Conservation (phyloP, 2,797 vertebrate species). For the Rhodeus uyekii region DNA sequence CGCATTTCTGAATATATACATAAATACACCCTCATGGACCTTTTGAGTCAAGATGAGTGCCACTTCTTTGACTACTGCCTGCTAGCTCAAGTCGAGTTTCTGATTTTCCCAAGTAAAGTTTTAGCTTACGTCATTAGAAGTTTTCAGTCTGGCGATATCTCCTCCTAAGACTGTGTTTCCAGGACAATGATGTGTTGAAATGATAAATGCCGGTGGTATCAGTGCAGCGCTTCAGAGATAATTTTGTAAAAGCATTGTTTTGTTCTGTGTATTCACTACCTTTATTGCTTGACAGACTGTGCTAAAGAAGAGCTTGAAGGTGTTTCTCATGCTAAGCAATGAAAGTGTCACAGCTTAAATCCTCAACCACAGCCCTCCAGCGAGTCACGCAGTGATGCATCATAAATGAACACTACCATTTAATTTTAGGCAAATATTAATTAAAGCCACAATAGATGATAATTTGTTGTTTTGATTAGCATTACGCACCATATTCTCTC, state of each 20-base stretch:
- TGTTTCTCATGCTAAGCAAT: not conserved
- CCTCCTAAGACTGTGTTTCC: not conserved
- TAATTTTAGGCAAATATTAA: not conserved
- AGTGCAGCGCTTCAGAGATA: not conserved
- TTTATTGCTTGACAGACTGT: not conserved
- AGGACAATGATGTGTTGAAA: not conserved
- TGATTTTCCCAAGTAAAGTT: conserved; percentile 30
- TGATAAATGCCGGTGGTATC: not conserved
- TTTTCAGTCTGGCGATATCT: not conserved
- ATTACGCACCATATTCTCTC: not conserved
- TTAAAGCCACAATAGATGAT: not conserved
- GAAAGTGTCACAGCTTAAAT: not conserved
- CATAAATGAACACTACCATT: not conserved
- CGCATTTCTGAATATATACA: not conserved
- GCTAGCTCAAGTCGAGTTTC: not conserved
- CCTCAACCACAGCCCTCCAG: not conserved
- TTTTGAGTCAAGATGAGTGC: not conserved
- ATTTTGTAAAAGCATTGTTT: not conserved
- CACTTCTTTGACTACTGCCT: not conserved
- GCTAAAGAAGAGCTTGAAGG: not conserved
- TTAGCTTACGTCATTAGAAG: not conserved
- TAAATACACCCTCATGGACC: not conserved
- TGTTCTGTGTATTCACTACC: not conserved
- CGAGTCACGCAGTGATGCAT: not conserved
- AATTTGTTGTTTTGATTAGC: not conserved